Evolutionary conservation across 2,797 vertebrate species (phyloP).

Genomic region (Danio albolineatus): DNA sequence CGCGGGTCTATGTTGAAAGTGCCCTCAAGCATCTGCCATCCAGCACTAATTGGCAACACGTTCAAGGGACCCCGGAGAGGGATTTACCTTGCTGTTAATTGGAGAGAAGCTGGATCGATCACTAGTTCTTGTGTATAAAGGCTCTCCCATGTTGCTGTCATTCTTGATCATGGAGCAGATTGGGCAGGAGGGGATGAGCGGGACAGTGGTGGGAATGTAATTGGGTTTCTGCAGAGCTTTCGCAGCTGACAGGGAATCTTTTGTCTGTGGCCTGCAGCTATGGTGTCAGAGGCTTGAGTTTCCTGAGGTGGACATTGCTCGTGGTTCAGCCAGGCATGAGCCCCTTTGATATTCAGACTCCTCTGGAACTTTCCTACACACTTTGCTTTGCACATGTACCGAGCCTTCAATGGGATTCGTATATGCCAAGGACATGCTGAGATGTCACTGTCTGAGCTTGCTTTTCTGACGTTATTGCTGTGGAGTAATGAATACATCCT

Average conservation of each 20-base stretch:
- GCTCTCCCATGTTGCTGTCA: constrained; percentile 44
- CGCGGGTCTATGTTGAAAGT: constrained; percentile 50
- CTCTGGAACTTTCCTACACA: constrained; percentile 22
- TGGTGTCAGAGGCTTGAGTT: constrained; percentile 27
- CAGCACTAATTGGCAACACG: constrained; percentile 59
- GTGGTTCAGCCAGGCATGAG: not conserved
- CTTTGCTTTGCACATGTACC: constrained; percentile 31
- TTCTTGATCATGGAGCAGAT: constrained; percentile 51
- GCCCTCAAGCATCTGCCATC: constrained; percentile 45
- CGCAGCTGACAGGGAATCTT: constrained; percentile 23
- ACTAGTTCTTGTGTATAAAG: constrained; percentile 43
- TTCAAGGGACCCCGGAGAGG: constrained; percentile 43
- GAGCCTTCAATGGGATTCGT: not conserved
- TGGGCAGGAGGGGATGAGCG: constrained; percentile 36
- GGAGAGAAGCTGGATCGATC: constrained; percentile 59
- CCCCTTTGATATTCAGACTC: constrained; percentile 31
- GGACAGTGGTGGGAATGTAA: constrained; percentile 52
- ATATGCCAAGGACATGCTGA: constrained; percentile 16
- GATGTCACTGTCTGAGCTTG: constrained; percentile 5
- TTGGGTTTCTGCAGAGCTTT: constrained; percentile 56
- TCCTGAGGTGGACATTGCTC: constrained; percentile 26
- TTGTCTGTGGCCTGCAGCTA: constrained; percentile 32
- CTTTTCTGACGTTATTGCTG: constrained; percentile 11
- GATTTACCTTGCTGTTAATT: constrained; percentile 61
- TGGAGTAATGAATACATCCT: constrained; percentile 69